Evolutionary conservation across 2,113 vertebrate genomes (phyloP).

Genomic region (Hemichromis elongatus): DNA sequence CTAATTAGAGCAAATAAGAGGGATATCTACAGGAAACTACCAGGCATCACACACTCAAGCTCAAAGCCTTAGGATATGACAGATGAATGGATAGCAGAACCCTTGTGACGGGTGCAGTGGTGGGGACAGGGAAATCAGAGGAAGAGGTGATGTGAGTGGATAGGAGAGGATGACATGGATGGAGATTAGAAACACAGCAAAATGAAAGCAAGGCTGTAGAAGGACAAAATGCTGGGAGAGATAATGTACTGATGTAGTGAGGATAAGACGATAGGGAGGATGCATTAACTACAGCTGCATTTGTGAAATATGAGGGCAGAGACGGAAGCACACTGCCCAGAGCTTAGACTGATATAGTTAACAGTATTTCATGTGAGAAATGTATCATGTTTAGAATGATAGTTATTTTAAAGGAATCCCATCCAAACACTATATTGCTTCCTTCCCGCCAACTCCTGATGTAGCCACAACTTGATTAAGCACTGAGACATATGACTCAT

Average conservation of each 20-base stretch:
- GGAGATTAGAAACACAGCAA: neutral
- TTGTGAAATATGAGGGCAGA: neutral
- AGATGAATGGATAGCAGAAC: neutral
- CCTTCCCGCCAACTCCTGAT: neutral
- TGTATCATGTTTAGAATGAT: neutral
- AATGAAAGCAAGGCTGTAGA: neutral
- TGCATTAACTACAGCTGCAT: neutral
- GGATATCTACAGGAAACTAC: constrained; percentile 13
- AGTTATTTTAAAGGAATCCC: neutral
- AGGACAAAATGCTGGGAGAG: neutral
- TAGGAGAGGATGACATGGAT: neutral
- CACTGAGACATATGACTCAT: neutral
- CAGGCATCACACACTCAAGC: neutral
- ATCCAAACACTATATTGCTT: neutral
- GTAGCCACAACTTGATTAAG: neutral
- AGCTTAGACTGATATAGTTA: neutral
- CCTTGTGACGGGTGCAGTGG: neutral
- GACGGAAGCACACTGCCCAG: neutral
- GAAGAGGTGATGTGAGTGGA: neutral
- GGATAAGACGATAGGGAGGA: neutral
- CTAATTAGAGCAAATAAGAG: constrained; percentile 29
- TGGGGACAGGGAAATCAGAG: neutral
- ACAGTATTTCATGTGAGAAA: neutral
- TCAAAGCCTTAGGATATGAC: neutral
- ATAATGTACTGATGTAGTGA: neutral